phyloP scores from a whole-genome alignment of 2,113 vertebrate species.

The Egretta garzetta region DNA sequence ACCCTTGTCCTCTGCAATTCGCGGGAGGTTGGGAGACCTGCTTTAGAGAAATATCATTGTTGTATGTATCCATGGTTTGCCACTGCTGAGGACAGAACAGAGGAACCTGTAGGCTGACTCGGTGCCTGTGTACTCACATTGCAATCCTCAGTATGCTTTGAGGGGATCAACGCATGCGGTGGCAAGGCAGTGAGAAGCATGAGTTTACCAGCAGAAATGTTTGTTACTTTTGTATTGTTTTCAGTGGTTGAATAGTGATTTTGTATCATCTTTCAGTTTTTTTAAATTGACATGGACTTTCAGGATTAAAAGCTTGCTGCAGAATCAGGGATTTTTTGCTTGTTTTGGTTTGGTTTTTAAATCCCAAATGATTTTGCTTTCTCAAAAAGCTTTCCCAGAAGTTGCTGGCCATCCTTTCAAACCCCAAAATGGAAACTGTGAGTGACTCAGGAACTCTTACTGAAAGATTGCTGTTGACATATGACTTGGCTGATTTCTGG shows the following conservation, averaged over 20 bases:
- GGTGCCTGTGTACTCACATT: too few relatives aligned
- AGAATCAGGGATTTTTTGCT: too few relatives aligned
- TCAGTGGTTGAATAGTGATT: background rate
- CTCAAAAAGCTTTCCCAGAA: background rate
- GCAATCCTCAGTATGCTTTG: rapidly evolving
- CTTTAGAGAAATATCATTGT: background rate
- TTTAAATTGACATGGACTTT: background rate
- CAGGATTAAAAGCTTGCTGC: background rate
- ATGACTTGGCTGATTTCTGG: background rate
- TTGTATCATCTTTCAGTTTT: background rate
- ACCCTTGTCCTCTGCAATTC: background rate
- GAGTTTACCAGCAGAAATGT: background rate
- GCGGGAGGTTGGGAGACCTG: too few relatives aligned
- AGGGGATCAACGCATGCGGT: rapidly evolving
- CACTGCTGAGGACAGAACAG: background rate
- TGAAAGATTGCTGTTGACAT: background rate
- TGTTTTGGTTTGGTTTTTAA: background rate
- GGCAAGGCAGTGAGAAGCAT: background rate
- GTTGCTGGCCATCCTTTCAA: background rate
- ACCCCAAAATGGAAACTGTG: background rate
- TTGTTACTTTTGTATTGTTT: background rate
- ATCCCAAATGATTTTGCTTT: background rate
- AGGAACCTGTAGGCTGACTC: background rate
- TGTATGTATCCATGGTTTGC: too few relatives aligned
- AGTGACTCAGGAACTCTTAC: background rate